Evolutionary conservation across 1,140 invertebrate species (phyloP).

Genomic region (Drosophila prosaltans): DNA sequence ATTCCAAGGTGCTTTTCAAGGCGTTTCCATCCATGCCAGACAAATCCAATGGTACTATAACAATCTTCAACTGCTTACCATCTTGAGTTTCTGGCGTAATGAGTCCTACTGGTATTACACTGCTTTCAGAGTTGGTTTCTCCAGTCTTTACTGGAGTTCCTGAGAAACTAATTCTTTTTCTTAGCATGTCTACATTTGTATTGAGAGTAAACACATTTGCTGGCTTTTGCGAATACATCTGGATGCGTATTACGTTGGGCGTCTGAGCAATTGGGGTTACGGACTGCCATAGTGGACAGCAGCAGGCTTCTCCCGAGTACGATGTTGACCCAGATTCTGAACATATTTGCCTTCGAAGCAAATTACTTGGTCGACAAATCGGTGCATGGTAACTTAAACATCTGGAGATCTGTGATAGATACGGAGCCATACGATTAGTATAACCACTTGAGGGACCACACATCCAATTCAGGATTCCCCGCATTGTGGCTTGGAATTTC

Average conservation of each 20-base stretch:
- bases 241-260: conserved; percentile 27
- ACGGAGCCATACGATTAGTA: conserved; percentile 36
- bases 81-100: conserved; percentile 47
- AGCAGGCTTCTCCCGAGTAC: neutral
- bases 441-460: neutral
- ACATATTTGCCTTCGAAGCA: conserved; percentile 41
- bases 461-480: conserved; percentile 20
- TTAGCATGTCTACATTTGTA: conserved; percentile 42
- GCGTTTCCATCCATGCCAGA: conserved; percentile 41
- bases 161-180: conserved; percentile 56
- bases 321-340: neutral
- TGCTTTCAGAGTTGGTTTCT: neutral
- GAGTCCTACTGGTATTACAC: conserved; percentile 56
- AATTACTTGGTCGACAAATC: conserved; percentile 34
- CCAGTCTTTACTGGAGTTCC: conserved; percentile 18
- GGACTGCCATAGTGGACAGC: conserved; percentile 9
- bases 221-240: conserved; percentile 38
- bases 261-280: neutral
- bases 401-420: conserved; percentile 61
- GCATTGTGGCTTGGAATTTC: conserved; percentile 17
- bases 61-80: conserved; percentile 62
- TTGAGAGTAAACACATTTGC: conserved; percentile 39
- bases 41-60: conserved; percentile 71
- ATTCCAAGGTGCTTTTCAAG: conserved; percentile 50
- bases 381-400: conserved; percentile 58